These are phyloP conservation scores for Microplitis mediator DNA, from an alignment of 1,140 invertebrate genomes.

Conservation along the genomic window DNA sequence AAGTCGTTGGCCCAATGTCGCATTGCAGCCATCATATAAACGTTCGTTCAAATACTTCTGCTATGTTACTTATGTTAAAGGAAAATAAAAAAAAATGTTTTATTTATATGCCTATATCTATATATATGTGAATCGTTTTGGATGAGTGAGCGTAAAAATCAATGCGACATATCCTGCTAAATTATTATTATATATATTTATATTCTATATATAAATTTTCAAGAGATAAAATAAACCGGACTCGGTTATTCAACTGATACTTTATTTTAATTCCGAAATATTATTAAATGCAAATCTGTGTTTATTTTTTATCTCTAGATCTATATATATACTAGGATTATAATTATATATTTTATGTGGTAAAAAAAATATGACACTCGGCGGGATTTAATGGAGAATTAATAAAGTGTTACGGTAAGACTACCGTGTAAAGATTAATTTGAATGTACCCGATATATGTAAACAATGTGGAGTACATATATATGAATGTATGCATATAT, in stretches of 20 bases:
- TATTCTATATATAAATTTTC: not conserved
- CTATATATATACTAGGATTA: no score
- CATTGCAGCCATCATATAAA: no score
- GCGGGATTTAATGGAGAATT: constrained; percentile 3
- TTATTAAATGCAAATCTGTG: no score
- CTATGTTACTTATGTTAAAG: no score
- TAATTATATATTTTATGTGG: no score
- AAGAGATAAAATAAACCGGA: not conserved
- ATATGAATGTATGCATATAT: not conserved
- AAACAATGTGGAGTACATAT: constrained; percentile 9
- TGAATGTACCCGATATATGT: constrained; percentile 9
- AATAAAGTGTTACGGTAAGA: not conserved
- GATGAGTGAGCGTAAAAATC: constrained; percentile 5
- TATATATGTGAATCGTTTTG: no score
- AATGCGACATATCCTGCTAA: constrained; percentile 3
- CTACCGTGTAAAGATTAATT: not conserved
- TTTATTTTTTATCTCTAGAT: no score
- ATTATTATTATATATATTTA: not conserved
- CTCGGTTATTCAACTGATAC: constrained; percentile 14
- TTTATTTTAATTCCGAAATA: not conserved
- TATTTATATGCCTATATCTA: no score
- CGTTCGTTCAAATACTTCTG: no score
- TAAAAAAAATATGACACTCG: not conserved
- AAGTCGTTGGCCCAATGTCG: no score
- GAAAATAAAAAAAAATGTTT: no score